Base-by-base conservation (phyloP, 2,888 invertebrate genomes). In the Catocala fraxini region DNA sequence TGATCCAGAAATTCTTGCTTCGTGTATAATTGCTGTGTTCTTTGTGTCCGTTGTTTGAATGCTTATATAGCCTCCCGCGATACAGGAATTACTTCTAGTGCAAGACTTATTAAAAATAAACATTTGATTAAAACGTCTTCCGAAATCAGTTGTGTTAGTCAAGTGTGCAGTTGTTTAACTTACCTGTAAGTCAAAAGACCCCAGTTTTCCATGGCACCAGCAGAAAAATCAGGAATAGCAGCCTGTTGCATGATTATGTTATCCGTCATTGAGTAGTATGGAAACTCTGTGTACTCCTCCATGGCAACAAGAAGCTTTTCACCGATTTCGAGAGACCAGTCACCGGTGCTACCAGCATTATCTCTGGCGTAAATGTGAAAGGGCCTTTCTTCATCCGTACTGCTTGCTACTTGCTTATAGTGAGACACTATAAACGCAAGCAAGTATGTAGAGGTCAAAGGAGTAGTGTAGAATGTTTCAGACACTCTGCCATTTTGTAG, bases 191-290 rank as follows among this genome's bases (percentile, higher is more conserved):
- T 97, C 43, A 97, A 95, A 39, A 97, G 92, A 6, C 97, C 97
- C 97, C 97, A 97, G 81, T 98, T 97, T 86, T 97, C 97, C 97
- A 97, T 97, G 60, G 97, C 97, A 59, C 97, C 97, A 75, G 96
- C 96, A 39, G 96, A 95, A 84, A 97, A 97, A 79, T 97, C 97
- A 4, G 97, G 97, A 60, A 98, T 96, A 1, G 97, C 97, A 7
- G 97, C 96, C 75, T 97, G 96, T 79, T 97, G 97, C 82, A 96
- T 94, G 54, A 88, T 79, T 68, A 94, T 83, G 41, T 90, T 80
- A 0, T 49, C 13, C 5, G 95, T 94, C 92, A 96, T 96, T 0
- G 84, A 77, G 49, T 96, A 89, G 68, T 95, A 95, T 0, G 88
- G 57, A 42, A 91, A 76, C 0, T 77, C 93, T 73, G 97, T 95